Percentiles rank a stretch among this genome's conserved stretches.
Conservation (phyloP, 2,888 invertebrate species). For the Dryocosmus kuriphilus region DNA sequence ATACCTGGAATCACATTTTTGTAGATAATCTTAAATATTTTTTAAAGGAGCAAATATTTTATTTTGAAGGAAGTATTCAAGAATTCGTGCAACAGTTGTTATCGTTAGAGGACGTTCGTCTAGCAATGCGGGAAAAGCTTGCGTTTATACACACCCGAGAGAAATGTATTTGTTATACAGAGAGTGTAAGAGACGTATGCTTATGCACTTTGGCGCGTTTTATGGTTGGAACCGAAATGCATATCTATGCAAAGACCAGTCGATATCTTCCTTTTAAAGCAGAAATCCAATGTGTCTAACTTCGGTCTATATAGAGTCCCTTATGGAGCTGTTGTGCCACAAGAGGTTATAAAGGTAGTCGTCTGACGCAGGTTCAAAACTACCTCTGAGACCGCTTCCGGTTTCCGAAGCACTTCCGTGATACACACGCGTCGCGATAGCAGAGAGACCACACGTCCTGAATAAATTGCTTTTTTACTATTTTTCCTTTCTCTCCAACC, state of each 20-base stretch:
- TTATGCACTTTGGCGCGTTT: neutral
- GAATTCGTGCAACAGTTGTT: neutral
- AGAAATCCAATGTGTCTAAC: slow-evolving; percentile 7
- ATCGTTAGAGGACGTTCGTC: neutral
- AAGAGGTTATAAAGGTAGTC: neutral
- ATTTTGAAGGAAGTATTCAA: neutral
- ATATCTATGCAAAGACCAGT: neutral
- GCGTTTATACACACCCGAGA: too few species aligned
- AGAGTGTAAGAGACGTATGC: neutral
- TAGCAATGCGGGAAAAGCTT: too few species aligned
- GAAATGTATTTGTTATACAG: neutral
- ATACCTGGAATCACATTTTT: neutral
- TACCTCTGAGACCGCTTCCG: neutral
- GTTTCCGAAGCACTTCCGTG: slow-evolving; percentile 2
- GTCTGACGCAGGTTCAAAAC: slow-evolving; percentile 4
- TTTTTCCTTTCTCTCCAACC: neutral
- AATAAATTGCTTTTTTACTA: slow-evolving; percentile 6
- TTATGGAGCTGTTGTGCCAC: neutral
- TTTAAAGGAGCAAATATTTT: too few species aligned
- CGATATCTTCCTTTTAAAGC: neutral
- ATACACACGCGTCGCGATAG: slow-evolving; percentile 7
- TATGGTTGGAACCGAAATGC: neutral
- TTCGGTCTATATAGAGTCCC: neutral
- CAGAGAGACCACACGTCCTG: slow-evolving; percentile 2
- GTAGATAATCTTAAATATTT: neutral